Evolutionary conservation across 2,113 vertebrate genomes (phyloP), one percentile per base, ranked within the genome.

Genomic region (Myotis lucifugus): DNA sequence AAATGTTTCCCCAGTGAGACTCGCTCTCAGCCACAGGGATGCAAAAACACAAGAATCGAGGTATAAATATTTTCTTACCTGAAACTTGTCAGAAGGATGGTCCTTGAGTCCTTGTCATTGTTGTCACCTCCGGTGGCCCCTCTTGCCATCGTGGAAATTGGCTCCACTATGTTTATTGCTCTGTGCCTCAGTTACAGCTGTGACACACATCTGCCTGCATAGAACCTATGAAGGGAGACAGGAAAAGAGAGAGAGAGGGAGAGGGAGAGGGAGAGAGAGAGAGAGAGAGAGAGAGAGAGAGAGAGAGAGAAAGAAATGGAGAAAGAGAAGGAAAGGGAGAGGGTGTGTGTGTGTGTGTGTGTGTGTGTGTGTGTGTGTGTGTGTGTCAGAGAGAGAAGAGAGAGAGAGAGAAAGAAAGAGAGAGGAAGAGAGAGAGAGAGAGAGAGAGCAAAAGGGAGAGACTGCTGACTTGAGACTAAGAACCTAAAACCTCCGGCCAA

Each of bases 401-500:
- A 37, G 69, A 48, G 85, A 59, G 82, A 69, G 37, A 46, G 70
- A 64, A 29, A 77, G 77, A 95, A 69, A 56, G 52, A 40, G 59
- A 59, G 52, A 76, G 77, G 89, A 56, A 96, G 29, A 88, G 59
- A 82, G 40, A 69, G 73, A 69, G 56, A 95, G 78, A 91, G 59
- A 86, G 34, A 94, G 32, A 46, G 66, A 89, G 73, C 91, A 46
- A 84, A 77, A 50, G 48, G 92, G 73, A 95, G 73, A 97, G 95
- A 96, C 88, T 95, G 96, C 97, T 96, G 98, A 98, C 98, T 98
- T 97, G 93, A 97, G 96, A 97, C 97, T 97, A 98, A 96, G 95
- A 98, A 97, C 94, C 97, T 98, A 97, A 97, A 97, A 98, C 97
- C 98, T 98, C 97, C 96, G 88, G 97, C 97, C 98, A 98, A 98